Evolutionary conservation across 2,888 invertebrate species (phyloP), one percentile per base, ranked within the genome.

Genomic region (Ormyrus thymus): DNA sequence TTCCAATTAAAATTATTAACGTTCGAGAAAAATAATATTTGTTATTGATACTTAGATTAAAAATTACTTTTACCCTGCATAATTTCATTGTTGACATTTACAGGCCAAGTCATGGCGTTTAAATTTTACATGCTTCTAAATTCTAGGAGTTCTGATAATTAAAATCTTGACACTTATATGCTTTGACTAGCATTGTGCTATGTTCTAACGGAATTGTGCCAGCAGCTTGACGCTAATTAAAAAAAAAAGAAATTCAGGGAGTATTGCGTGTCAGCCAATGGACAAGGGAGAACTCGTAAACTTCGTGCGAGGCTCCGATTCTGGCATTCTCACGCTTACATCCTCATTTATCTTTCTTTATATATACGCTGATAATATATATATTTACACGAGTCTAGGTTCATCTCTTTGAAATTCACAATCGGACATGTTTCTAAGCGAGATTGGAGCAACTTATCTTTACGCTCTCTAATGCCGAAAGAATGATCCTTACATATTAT

Each of bases 161-260:
- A 81, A 82, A 81, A 82, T 81, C 79, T 78, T 78, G 83, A 84
- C 82, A 83, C 81, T 84, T 83, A 82, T 82, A 82, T 81, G 83
- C 83, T 82, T 82, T 84, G 84, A 84, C 84, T 84, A 84, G 84
- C 83, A 79, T 84, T 83, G 82, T 82, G 82, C 82, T 81, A 77
- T 82, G 83, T 76, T 83, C 78, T 79, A 78, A 80, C 78, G 78
- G 55, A 79, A 79, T 79, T 58, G 81, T 81, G 81, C 79, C 81
- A 81, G 65, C 59, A 75, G 74, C 46, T 8, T 75, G 56, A 78
- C 65, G 64, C 11, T 76, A 75, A 73, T 68, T 58, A 45, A 62
- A 79, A 79, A 70, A 64, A 77, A 69, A 81, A 81, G 74, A 81
- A 74, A 79, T 61, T 77, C 77, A 66, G 62, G 45, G 68, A 76